Base-by-base conservation (phyloP, 2,797 vertebrate genomes). In the Typhlichthys eigenmanni region DNA sequence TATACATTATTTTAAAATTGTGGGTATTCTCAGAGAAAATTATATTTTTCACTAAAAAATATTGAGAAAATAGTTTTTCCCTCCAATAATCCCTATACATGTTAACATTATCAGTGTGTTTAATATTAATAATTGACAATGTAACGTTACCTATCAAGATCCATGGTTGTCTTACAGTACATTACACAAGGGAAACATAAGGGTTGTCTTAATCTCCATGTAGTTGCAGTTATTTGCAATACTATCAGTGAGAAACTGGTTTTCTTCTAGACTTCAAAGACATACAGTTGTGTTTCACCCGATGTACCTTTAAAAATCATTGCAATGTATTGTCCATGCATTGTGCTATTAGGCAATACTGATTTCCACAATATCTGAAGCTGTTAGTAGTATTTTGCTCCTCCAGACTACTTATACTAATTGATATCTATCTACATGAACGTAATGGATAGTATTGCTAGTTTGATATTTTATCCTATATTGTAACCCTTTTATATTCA, bases 171-270 rank as follows among this genome's bases (percentile, higher is more conserved):
- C 38, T 38, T 38, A 38, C 38, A 38, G 6, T 38, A 8, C 38
- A 38, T 43, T 43, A 9, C 7, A 43, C 38, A 43, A 43, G 17
- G 53, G 58, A 45, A 19, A 43, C 13, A 38, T 13, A 13, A 29
- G 12, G 24, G 1, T 43, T 55, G 24, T 55, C 54, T 38, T 38
- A 55, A 62, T 24, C 9, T 54, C 56, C 49, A 47, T 59, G 10
- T 14, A 14, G 17, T 57, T 38, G n/a, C 8, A 43, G 38, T 43
- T 43, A 9, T 43, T 9, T 7, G n/a, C 12, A n/a, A 24, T 29
- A 2, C 38, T 4, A n/a, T 5, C 11, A 55, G 11, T 47, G 12
- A 70, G 13, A 80, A 82, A 71, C 76, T 81, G 84, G 73, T 78
- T 68, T 10, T 6, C 53, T 59, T 50, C 13, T 53, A 57, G 58